Evolutionary conservation across 1,140 invertebrate genomes (phyloP), one percentile per base, ranked within the genome.

Genomic region (Euura saliciscinereae): DNA sequence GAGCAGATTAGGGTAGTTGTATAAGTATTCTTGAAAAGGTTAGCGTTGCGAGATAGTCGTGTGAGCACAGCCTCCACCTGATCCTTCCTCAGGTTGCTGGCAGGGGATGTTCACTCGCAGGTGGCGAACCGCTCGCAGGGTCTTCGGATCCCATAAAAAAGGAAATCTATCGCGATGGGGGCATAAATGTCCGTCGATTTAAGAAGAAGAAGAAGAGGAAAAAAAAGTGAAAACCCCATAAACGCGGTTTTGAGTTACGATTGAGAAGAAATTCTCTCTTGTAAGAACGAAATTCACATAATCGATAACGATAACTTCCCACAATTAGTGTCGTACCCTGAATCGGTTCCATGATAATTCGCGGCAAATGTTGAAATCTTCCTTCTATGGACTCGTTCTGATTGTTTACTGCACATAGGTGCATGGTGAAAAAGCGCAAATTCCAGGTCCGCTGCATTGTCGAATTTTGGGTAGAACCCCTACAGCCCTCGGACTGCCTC

Each of bases 1-100:
- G 74, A 75, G 74, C 74, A 71, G 74, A 75, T 75, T 75, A 75
- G 74, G 70, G 51, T 59, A 28, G 28, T n/a, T n/a, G 51, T 59
- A 59, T n/a, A 59, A 59, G 51, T 59, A 28, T 28, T 59, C 51
- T 59, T 59, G 8, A 59, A 59, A 28, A 59, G 51, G 51, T 59
- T 59, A n/a, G 51, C 51, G 51, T 5, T 59, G 51, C 51, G 51
- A 59, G 51, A 59, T 59, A 59, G 51, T 59, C 51, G 51, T 59
- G 51, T 59, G 51, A 59, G 51, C 51, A 28, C 28, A 28, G 28
- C 28, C 8, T 59, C 51, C 51, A 59, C 51, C 51, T 59, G 51
- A 59, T 59, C 51, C 51, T 59, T 59, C 8, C 51, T 59, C 51
- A 59, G 51, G 51, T 59, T 59, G 51, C 51, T n/a, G 6, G 51